Conservation (phyloP, 2,797 vertebrate species). For the Channa striata region DNA sequence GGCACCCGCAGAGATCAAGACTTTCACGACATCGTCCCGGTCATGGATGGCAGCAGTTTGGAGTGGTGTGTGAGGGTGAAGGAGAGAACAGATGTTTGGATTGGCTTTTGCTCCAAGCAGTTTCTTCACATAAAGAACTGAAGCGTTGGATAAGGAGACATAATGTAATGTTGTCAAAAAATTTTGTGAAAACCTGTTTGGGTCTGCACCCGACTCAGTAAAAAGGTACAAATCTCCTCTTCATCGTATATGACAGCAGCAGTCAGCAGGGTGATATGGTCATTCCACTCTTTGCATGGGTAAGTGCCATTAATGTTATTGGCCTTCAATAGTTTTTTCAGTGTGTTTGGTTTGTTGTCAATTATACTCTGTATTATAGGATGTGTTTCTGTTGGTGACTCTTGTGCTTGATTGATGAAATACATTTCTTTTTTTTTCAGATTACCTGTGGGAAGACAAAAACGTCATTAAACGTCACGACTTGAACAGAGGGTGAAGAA, state of each 20-base stretch:
- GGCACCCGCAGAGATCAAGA: conserved; percentile 56
- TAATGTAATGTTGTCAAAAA: conserved; percentile 38
- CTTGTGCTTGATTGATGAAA: accelerated
- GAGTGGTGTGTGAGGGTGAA: conserved; percentile 12
- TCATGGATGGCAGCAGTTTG: conserved; percentile 19
- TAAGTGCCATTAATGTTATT: conserved; percentile 49
- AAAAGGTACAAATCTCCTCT: conserved; percentile 31
- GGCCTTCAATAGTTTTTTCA: neutral
- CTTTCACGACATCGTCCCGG: conserved; percentile 44
- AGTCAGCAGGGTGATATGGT: conserved; percentile 57
- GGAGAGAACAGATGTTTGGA: neutral
- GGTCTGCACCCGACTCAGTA: conserved; percentile 23
- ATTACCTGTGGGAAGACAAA: conserved; percentile 30
- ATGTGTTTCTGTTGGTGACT: conserved; percentile 7
- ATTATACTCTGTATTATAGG: conserved; percentile 51
- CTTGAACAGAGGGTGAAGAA: no score
- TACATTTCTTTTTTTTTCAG: conserved; percentile 20
- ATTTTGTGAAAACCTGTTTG: neutral
- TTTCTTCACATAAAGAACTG: conserved; percentile 34
- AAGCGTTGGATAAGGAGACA: conserved; percentile 10
- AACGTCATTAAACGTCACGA: neutral
- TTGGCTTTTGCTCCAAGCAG: conserved; percentile 61
- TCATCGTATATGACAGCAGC: conserved; percentile 58
- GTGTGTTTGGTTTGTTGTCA: neutral
- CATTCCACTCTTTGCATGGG: conserved; percentile 15